Evolutionary conservation across 2,888 invertebrate species (phyloP), one percentile per base, ranked within the genome.

Genomic region (Diploptera punctata): DNA sequence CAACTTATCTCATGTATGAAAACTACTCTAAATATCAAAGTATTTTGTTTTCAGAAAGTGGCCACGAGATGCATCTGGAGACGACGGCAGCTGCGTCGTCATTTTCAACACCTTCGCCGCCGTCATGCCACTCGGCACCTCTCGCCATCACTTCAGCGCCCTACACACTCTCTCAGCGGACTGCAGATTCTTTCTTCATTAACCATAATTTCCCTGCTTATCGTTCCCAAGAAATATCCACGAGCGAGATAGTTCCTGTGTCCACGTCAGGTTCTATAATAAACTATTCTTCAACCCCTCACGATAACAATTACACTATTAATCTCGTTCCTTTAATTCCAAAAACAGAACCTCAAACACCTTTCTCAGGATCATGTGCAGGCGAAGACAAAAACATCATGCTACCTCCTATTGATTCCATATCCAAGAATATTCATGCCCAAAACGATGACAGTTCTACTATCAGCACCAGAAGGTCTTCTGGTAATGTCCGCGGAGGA

Each of bases 41-140:
- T n/a, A n/a, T n/a, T n/a, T n/a, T n/a, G n/a, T n/a, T 57, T 57
- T 1, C 29, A 57, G 57, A n/a, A n/a, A 7, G n/a, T 4, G 29
- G 24, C 3, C 54, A 3, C 24, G 47, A 65, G 18, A 65, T 65
- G 65, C 65, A 44, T 26, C 47, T 65, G 13, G 65, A 65, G 3
- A 65, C 44, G 3, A 44, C 47, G 3, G 21, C 47, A 1, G n/a
- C 47, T 1, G 57, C 31, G 29, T 13, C 57, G 7, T 21, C 54
- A 1, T 54, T 54, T 24, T 54, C 57, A n/a, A n/a, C 57, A 29
- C 31, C n/a, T 57, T 57, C 29, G 5, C 29, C 57, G 3, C 4
- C 57, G 10, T 0, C 29, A 16, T 26, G 57, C 13, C 29, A 57
- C 16, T 13, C 57, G 7, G 16, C 57, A n/a, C 54, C 54, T 3